Evolutionary conservation across 2,888 invertebrate genomes (phyloP), one percentile per base, ranked within the genome.

Genomic region (Protodeltote pygarga): DNA sequence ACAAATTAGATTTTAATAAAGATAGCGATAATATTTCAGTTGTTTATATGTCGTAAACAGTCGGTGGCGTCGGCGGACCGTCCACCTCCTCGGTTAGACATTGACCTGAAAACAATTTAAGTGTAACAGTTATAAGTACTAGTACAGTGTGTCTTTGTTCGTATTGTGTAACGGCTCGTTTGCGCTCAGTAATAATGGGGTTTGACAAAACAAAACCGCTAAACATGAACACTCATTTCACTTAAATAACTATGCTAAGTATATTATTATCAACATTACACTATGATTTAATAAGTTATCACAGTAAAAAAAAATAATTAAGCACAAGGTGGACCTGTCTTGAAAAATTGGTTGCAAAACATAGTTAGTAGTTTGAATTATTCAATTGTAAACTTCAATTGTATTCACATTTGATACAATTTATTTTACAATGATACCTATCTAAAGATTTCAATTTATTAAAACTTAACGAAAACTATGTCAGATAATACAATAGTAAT

Each of bases 41-140:
- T 50, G 51, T 48, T 55, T 44, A 51, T 53, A 39, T 75, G 67
- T 65, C 53, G 72, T 63, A 76, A 73, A 58, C 46, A 41, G 53
- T 33, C 21, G 48, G 51, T 54, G 58, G 60, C 65, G 65, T 49
- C 60, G 54, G 20, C 59, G 54, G 46, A 51, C 58, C 49, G 68
- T 67, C 66, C 73, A 68, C 71, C 71, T 66, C 61, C 71, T 71
- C 58, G 50, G 49, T 64, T 66, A 78, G 80, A 79, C 84, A 83
- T 85, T 84, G 84, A 84, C 83, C 84, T 80, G 72, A 77, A 83
- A 83, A 78, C 61, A 63, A 73, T 70, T 71, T 76, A 79, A 80
- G 73, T 81, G 74, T 79, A 77, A 74, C 79, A 72, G 55, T 71
- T 71, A 74, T 73, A 62, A 57, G 55, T 58, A 50, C 38, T 55